Evolutionary conservation across 2,113 vertebrate genomes (phyloP), one percentile per base, ranked within the genome.

Genomic region (Bujurquina vittata): DNA sequence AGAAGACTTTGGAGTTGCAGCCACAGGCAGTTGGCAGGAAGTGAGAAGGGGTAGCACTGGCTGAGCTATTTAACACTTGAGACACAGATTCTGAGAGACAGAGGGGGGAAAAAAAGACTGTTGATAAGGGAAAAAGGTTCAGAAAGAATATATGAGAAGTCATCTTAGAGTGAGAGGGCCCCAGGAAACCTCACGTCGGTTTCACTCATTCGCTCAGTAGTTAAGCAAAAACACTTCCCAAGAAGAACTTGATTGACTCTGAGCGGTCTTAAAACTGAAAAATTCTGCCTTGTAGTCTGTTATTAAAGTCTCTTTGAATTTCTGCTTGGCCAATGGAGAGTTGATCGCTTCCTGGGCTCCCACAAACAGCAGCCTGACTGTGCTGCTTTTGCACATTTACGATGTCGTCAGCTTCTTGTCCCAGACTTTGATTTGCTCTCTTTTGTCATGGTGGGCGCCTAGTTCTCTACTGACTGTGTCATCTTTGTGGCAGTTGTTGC

Each of bases 281-380:
- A 77, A 63, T 31, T 65, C 49, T 87, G 75, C 76, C 86, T 84
- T 77, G 83, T 76, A 80, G 79, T 69, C 54, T 85, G 56, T 87
- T 87, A 86, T 89, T 74, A 58, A 88, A 91, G 86, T 88, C 84
- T 87, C 86, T 89, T 87, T 91, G 85, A 88, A 81, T 86, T 26
- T 75, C n/a, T 57, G n/a, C 82, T 75, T 79, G 75, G 74, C 62
- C 86, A 77, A 43, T 54, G 60, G 85, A 84, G 81, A 78, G 78
- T 79, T 84, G 79, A 90, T 80, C 17, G 35, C 63, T 79, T 72
- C 29, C 67, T 54, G 74, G 65, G 82, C 65, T 87, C 84, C 82
- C 74, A 55, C 40, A 79, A 73, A 87, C 35, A 1, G 40, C 79
- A 46, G 69, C 20, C 78, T 80, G 60, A 77, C 76, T 77, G 0